Percentiles rank a stretch among this genome's conserved stretches.
Conservation (phyloP, 2,888 invertebrate genomes). For the Ptychoptera contaminata region DNA sequence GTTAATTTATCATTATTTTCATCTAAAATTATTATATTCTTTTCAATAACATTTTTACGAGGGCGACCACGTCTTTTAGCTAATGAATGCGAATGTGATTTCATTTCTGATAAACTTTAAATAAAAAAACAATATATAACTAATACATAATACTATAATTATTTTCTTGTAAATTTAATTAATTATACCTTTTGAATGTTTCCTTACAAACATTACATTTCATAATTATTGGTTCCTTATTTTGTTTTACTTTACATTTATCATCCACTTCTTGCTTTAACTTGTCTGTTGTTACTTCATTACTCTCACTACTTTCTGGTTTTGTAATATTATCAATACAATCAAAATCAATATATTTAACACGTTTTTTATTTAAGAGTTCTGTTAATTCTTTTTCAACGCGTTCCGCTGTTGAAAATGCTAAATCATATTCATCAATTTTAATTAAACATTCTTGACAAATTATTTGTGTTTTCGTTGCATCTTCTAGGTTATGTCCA, state of each 20-base stretch:
- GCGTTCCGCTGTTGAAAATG: conserved; percentile 6
- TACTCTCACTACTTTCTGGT: neutral
- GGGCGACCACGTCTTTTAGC: neutral
- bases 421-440: conserved; percentile 12
- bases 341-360: neutral
- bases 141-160: neutral
- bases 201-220: conserved; percentile 1
- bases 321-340: neutral
- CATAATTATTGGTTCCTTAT: neutral
- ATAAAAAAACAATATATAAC: neutral
- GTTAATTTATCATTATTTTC: neutral
- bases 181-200: conserved; percentile 1
- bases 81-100: neutral
- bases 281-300: neutral
- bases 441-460: conserved; percentile 9
- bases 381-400: conserved; percentile 10
- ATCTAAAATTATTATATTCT: neutral
- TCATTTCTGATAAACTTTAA: conserved; percentile 2
- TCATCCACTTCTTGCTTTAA: neutral
- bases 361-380: conserved; percentile 2
- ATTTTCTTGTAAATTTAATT: neutral
- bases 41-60: neutral
- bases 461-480: neutral
- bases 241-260: neutral
- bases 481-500: conserved; percentile 1